Percentiles rank a stretch among this genome's conserved stretches.
These are phyloP conservation scores for Tetramorium parvispinum DNA, from an alignment of 1,140 invertebrate genomes.

Conservation along the genomic window DNA sequence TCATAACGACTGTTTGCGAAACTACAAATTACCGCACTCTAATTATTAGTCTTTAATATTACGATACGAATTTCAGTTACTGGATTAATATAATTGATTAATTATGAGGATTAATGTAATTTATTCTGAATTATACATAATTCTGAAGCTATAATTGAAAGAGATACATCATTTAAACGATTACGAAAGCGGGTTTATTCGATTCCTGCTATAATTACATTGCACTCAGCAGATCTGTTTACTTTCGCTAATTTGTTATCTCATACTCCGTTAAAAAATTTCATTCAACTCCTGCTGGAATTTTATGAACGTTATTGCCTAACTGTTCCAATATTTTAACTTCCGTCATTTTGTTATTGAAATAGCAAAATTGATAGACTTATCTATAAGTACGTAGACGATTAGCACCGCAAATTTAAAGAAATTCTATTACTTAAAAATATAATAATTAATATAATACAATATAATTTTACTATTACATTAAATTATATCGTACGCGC, in stretches of 20 bases:
- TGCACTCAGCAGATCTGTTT: background rate
- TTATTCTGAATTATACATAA: background rate
- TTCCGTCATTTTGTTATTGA: background rate
- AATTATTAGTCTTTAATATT: background rate
- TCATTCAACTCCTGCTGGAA: background rate
- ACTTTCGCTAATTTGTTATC: background rate
- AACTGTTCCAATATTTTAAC: background rate
- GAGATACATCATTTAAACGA: constrained; percentile 3
- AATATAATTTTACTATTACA: too few species aligned
- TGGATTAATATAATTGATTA: background rate
- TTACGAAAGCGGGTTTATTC: background rate
- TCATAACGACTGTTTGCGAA: background rate
- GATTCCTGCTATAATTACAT: background rate
- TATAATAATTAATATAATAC: too few species aligned
- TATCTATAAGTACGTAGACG: background rate
- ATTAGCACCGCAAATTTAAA: background rate
- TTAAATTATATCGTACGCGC: too few species aligned
- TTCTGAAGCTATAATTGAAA: background rate
- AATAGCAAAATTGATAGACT: background rate
- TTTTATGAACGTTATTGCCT: background rate
- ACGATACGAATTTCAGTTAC: background rate
- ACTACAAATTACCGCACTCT: background rate
- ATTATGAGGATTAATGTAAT: background rate
- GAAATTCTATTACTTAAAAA: background rate
- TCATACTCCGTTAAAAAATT: background rate